phyloP scores from a whole-genome alignment of 1,140 invertebrate genomes.

The Drosophila subobscura region DNA sequence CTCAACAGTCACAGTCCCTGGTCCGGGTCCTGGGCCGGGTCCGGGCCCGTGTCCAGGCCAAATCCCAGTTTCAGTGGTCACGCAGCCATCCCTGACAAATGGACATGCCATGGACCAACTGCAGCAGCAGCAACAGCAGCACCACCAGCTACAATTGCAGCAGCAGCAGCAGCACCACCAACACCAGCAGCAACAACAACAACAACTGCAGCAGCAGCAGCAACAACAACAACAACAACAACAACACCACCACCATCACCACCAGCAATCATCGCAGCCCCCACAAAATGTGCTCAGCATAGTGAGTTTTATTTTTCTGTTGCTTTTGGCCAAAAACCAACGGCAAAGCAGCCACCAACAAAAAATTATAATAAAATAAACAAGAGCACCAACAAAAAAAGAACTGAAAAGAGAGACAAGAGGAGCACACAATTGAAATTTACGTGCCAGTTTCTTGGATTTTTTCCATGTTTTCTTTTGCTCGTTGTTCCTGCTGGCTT shows the following conservation, averaged over 20 bases:
- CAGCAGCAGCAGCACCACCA: not conserved
- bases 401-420: slow-evolving; percentile 26
- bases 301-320: slow-evolving; percentile 55
- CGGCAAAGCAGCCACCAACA: slow-evolving; percentile 30
- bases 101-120: slow-evolving; percentile 75
- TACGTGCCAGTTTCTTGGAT: slow-evolving; percentile 61
- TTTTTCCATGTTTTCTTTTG: slow-evolving; percentile 57
- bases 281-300: slow-evolving; percentile 80
- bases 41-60: slow-evolving; percentile 4
- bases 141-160: slow-evolving; percentile 39
- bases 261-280: slow-evolving; percentile 59
- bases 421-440: slow-evolving; percentile 74
- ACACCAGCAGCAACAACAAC: slow-evolving; percentile 34
- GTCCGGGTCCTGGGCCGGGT: slow-evolving; percentile 9
- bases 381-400: slow-evolving; percentile 32
- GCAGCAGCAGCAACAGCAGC: slow-evolving; percentile 60
- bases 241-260: slow-evolving; percentile 28
- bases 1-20: slow-evolving; percentile 46
- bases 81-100: slow-evolving; percentile 74
- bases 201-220: slow-evolving; percentile 51
- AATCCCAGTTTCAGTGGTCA: slow-evolving; percentile 22
- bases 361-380: slow-evolving; percentile 80
- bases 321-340: slow-evolving; percentile 26
- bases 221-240: slow-evolving; percentile 41
- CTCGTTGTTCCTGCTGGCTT: slow-evolving; percentile 8